Evolutionary conservation across 2,113 vertebrate genomes (phyloP).

Genomic region (Lepus americanus): DNA sequence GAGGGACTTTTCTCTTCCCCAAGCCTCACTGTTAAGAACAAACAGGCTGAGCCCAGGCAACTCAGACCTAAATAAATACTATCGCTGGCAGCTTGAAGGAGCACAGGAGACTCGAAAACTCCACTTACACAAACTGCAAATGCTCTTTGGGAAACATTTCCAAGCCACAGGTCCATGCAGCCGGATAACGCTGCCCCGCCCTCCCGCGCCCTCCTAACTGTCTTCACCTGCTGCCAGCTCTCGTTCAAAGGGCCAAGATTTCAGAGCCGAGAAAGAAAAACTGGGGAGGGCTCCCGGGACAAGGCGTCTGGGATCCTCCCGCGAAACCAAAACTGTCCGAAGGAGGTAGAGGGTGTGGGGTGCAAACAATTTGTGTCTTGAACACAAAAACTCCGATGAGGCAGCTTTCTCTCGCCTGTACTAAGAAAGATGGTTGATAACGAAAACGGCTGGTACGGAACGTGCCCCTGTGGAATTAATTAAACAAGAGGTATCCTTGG

Average conservation of each 20-base stretch:
- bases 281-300: neutral
- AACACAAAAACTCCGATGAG: constrained; percentile 60
- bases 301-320: neutral
- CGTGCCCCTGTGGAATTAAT: neutral
- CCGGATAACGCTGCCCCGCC: neutral
- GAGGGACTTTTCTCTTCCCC: constrained; percentile 31
- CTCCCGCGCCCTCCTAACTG: constrained; percentile 48
- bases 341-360: too few relatives aligned
- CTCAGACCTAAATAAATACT: constrained; percentile 34
- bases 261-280: constrained; percentile 63
- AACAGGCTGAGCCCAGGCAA: constrained; percentile 66
- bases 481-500: neutral
- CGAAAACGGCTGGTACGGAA: neutral
- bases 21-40: constrained; percentile 47
- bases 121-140: constrained; percentile 68
- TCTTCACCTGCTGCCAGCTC: constrained; percentile 59
- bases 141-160: constrained; percentile 62
- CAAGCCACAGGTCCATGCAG: constrained; percentile 65
- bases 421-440: neutral
- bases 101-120: constrained; percentile 62
- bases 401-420: neutral
- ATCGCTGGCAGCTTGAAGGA: constrained; percentile 65
- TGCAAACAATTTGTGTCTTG: neutral
- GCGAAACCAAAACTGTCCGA: constrained; percentile 40
- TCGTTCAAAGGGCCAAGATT: constrained; percentile 52